These are phyloP conservation scores for Pterostichus niger DNA, from an alignment of 2,888 invertebrate species.

Conservation along the genomic window DNA sequence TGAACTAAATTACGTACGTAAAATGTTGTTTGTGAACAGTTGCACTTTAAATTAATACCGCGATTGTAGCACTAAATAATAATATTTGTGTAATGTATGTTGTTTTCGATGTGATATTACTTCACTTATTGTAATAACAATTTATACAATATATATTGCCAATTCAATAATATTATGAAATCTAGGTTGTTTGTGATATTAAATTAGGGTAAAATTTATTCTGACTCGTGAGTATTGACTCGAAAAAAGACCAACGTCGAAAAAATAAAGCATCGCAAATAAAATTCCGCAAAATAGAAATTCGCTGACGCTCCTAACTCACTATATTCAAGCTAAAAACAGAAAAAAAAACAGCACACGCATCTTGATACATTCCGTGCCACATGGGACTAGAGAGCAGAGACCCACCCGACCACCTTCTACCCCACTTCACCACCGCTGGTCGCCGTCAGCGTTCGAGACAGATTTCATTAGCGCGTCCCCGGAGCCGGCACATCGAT, in stretches of 20 bases:
- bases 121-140: too few species aligned
- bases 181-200: not conserved
- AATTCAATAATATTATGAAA: too few species aligned
- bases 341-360: slow-evolving; percentile 24
- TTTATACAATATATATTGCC: too few species aligned
- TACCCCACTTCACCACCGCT: not conserved
- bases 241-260: slow-evolving; percentile 24
- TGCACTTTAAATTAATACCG: too few species aligned
- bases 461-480: slow-evolving; percentile 43
- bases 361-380: slow-evolving; percentile 46
- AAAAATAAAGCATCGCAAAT: slow-evolving; percentile 41
- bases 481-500: slow-evolving; percentile 47
- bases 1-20: too few species aligned
- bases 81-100: too few species aligned
- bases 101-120: too few species aligned
- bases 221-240: not conserved
- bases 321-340: slow-evolving; percentile 8
- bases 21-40: too few species aligned
- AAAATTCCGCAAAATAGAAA: slow-evolving; percentile 48
- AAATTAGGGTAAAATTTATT: slow-evolving; percentile 17
- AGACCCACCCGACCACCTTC: not conserved
- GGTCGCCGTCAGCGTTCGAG: slow-evolving; percentile 13
- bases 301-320: slow-evolving; percentile 47
- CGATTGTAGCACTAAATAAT: too few species aligned
- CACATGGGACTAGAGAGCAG: slow-evolving; percentile 20